Evolutionary conservation across 2,113 vertebrate genomes (phyloP), one percentile per base, ranked within the genome.

Genomic region (Elephantulus edwardii): DNA sequence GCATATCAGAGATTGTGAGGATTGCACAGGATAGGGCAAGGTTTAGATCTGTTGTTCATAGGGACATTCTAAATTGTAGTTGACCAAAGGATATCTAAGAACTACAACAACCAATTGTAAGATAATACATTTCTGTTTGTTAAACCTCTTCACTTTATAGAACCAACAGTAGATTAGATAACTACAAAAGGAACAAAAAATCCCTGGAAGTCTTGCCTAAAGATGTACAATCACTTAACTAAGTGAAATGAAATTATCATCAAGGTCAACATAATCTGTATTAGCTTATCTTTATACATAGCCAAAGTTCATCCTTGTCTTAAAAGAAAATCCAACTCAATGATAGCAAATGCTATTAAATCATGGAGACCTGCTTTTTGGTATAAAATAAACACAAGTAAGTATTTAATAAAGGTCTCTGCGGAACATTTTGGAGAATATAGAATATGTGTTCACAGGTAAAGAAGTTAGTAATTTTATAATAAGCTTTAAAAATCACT

Each of bases 391-490:
- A n/a, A n/a, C n/a, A 81, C 26, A 28, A 30, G 64, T 50, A 14
- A 88, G 28, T 91, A 33, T 77, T 82, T 84, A 35, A 56, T 52
- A 62, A 86, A 33, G 2, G 33, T 82, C 89, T 83, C 68, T 86
- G 75, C 70, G 72, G 88, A 93, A 62, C 56, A 54, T 91, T 64
- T 79, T 66, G 78, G 68, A 42, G 64, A 88, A 54, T 42, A 6
- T 38, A 44, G 72, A 89, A n/a, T 84, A 58, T 74, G n/a, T 84
- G 17, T 20, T 94, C 80, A 26, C 48, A 84, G 90, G 68, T 40
- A 64, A 91, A 93, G 46, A n/a, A 84, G 85, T 96, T 91, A 87
- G 87, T 95, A 78, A 94, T 54, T 93, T 88, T 96, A 87, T 78
- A 58, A 94, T 95, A 93, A 92, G 86, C 89, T 83, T n/a, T 89